phyloP scores from a whole-genome alignment of 2,113 vertebrate species.

The Ochotona princeps region DNA sequence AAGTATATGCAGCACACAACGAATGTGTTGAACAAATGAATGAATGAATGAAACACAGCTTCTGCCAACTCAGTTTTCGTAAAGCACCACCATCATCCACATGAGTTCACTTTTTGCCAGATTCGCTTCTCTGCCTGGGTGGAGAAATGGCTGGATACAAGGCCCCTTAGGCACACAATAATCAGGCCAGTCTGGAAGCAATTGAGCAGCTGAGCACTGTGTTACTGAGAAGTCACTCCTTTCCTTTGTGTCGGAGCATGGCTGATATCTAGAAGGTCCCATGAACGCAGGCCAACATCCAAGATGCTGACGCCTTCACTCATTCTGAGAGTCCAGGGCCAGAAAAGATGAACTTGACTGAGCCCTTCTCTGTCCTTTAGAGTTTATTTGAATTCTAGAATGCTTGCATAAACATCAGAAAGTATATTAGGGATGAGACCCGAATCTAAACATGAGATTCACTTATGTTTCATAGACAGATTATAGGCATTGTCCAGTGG shows the following conservation, averaged over 20 bases:
- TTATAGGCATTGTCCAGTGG: background rate
- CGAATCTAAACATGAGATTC: too few relatives aligned
- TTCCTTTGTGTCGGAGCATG: constrained; percentile 73
- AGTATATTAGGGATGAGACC: too few relatives aligned
- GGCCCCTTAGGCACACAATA: constrained; percentile 60
- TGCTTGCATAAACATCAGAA: too few relatives aligned
- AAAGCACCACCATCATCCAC: constrained; percentile 55
- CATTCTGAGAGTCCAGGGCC: constrained; percentile 17
- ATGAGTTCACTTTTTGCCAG: constrained; percentile 56
- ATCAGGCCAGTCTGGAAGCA: constrained; percentile 67
- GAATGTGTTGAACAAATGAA: background rate
- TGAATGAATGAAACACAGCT: background rate
- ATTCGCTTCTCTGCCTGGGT: constrained; percentile 44
- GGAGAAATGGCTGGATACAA: constrained; percentile 73
- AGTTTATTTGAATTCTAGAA: too few relatives aligned
- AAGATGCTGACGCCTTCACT: constrained; percentile 32
- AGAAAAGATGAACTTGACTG: constrained; percentile 12
- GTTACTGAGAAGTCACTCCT: constrained; percentile 74
- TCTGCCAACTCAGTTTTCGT: background rate
- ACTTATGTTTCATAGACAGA: too few relatives aligned
- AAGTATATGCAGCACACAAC: background rate
- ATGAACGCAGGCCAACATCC: constrained; percentile 42
- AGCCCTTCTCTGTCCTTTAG: too few relatives aligned
- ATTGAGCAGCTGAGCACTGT: constrained; percentile 70
- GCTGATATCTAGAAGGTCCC: constrained; percentile 60